Percentiles rank a stretch among this genome's conserved stretches.
phyloP scores from a whole-genome alignment of 2,797 vertebrate genomes.

The Spinus olivaceus region DNA sequence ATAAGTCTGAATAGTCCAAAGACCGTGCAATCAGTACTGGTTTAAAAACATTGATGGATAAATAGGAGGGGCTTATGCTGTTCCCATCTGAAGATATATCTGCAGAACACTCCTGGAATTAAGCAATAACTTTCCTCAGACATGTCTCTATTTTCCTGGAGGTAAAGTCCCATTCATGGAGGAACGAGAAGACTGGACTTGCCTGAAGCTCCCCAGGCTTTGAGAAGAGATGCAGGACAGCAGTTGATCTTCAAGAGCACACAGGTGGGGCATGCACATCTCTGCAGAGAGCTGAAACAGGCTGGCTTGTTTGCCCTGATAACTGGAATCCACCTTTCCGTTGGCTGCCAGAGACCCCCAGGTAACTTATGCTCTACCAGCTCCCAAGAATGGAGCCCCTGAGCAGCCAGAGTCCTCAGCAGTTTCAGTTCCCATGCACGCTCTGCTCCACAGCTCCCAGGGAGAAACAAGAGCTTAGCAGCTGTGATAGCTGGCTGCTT shows the following conservation, averaged over 20 bases:
- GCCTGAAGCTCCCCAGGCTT: background rate
- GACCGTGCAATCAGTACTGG: background rate
- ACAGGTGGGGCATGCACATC: rapidly evolving
- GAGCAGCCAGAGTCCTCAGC: background rate
- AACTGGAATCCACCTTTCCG: background rate
- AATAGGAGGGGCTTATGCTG: background rate
- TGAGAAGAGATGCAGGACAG: background rate
- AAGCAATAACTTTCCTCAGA: background rate
- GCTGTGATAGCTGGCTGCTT: background rate
- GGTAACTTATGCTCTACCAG: background rate
- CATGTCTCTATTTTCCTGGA: background rate
- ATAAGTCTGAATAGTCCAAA: background rate
- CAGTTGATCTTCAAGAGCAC: background rate
- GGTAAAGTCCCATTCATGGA: background rate
- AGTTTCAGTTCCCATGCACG: background rate
- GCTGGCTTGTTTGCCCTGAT: background rate
- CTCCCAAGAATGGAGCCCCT: background rate
- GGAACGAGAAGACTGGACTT: background rate
- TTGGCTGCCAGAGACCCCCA: background rate
- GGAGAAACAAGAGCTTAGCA: background rate
- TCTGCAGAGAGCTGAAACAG: background rate
- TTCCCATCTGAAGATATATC: background rate
- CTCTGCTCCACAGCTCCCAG: background rate
- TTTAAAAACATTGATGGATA: background rate
- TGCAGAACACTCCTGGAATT: background rate